These are phyloP conservation scores for Drosophila gaucha DNA, from an alignment of 2,888 invertebrate species.

Conservation along the genomic window DNA sequence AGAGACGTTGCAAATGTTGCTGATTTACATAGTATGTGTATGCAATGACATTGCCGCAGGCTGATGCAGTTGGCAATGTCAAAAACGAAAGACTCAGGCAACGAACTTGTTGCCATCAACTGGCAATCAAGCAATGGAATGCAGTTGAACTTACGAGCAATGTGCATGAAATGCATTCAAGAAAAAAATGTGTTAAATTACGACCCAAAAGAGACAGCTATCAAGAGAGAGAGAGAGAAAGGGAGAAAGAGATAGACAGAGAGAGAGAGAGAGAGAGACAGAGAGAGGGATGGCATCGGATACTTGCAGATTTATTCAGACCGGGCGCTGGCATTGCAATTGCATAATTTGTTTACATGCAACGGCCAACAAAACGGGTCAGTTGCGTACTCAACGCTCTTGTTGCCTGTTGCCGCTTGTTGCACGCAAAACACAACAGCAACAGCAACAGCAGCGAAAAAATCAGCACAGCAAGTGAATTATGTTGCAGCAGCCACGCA, in stretches of 20 bases:
- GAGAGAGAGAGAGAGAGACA: neutral
- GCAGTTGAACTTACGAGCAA: constrained; percentile 62
- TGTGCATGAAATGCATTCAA: constrained; percentile 62
- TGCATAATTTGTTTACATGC: constrained; percentile 78
- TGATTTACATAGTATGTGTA: constrained; percentile 34
- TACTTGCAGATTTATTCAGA: constrained; percentile 48
- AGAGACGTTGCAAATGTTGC: constrained; percentile 10
- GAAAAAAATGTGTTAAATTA: constrained; percentile 72
- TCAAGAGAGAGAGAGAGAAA: neutral
- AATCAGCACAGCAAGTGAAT: constrained; percentile 67
- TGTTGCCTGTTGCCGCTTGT: constrained; percentile 38
- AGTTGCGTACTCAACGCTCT: constrained; percentile 59
- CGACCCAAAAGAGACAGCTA: constrained; percentile 33
- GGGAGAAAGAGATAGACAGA: constrained; percentile 20
- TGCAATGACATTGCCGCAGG: constrained; percentile 52
- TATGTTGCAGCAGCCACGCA: constrained; percentile 61
- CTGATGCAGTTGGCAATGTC: constrained; percentile 43
- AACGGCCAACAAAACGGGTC: constrained; percentile 72
- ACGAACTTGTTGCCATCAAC: constrained; percentile 67
- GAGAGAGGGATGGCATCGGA: too few relatives aligned
- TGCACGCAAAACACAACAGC: constrained; percentile 51
- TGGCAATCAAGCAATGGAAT: constrained; percentile 69
- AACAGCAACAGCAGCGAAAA: constrained; percentile 5
- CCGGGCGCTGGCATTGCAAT: constrained; percentile 59
- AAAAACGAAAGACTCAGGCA: constrained; percentile 63